Base-by-base conservation (phyloP, 1,140 invertebrate species). In the Diplogasteroides magnus region DNA sequence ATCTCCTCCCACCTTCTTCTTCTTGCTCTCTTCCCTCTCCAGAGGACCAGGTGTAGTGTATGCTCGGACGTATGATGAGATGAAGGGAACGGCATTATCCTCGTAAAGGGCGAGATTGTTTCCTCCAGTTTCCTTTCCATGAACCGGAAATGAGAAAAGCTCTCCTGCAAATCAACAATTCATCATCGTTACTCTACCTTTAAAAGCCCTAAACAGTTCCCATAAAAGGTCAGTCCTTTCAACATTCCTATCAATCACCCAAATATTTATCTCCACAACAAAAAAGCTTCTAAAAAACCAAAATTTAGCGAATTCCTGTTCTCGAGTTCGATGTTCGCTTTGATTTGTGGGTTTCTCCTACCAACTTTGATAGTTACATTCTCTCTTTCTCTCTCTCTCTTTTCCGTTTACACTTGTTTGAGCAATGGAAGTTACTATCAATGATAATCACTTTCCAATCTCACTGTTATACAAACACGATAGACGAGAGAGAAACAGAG, bases 31-130 rank as follows among this genome's bases (percentile, higher is more conserved):
- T 56, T 76, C 79, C 32, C 78, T 72, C 61, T 82, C 80, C 1
- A 68, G 26, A 3, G 81, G 79, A 31, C 80, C 81, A 25, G 81
- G 80, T 15, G 79, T 82, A 26, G 76, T 82, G 68, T 82, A 82
- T 6, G 75, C 80, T 58, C 69, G 71, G n/a, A 82, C 31, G 63
- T 59, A 81, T 68, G 25, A 73, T 31, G 63, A 68, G 48, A 69
- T 75, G 61, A 77, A 81, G 67, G 64, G 70, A 61, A 67, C 69
- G 19, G 76, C 66, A 37, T 78, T 73, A n/a, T 81, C 78, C 31
- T 82, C 78, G 68, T 78, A 80, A 14, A 80, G 77, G n/a, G 78
- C 79, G 6, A 76, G 61, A 63, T 74, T 62, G 67, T 68, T 31
- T n/a, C 63, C 63, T 25, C 61, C 62, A 19, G 28, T 56, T 15